A percentile compares a stretch with the other conserved stretches of the same genome.
Conservation (phyloP, 2,888 invertebrate genomes). For the Rhagonycha lutea region DNA sequence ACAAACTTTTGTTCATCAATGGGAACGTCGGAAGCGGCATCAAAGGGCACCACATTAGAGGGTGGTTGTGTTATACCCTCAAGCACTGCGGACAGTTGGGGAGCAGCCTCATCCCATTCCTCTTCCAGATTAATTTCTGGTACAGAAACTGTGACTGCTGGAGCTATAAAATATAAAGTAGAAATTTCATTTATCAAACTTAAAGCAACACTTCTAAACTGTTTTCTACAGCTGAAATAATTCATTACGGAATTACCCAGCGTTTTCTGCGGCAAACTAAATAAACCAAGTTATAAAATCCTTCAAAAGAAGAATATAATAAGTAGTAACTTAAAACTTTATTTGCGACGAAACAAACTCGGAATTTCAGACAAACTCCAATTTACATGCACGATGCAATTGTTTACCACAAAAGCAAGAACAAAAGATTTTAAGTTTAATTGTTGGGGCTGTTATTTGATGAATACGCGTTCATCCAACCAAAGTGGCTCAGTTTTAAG, state of each 20-base stretch:
- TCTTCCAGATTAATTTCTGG: conserved; percentile 50
- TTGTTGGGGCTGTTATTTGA: not conserved
- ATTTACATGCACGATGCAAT: not conserved
- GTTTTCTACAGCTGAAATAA: conserved; percentile 23
- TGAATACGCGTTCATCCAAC: not conserved
- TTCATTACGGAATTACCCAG: conserved; percentile 24
- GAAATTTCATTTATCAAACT: conserved; percentile 30
- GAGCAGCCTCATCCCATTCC: conserved; percentile 67
- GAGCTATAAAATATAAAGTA: conserved; percentile 31
- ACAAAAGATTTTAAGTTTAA: not conserved
- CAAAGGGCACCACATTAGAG: conserved; percentile 76
- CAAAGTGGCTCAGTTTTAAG: not conserved
- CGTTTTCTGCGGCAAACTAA: conserved; percentile 31
- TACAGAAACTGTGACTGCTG: not conserved
- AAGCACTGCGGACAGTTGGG: conserved; percentile 47
- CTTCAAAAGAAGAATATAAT: not conserved
- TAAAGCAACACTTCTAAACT: conserved; percentile 13
- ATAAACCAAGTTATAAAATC: conserved; percentile 6
- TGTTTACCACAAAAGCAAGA: not conserved
- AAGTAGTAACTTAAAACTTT: not conserved
- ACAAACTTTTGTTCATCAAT: conserved; percentile 88
- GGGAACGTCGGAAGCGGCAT: conserved; percentile 80
- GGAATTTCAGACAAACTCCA: not conserved
- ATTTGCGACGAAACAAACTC: not conserved
- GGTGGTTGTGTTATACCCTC: conserved; percentile 63